A percentile compares a stretch with the other conserved stretches of the same genome.
phyloP scores from a whole-genome alignment of 2,113 vertebrate species.

The Pygoscelis adeliae region DNA sequence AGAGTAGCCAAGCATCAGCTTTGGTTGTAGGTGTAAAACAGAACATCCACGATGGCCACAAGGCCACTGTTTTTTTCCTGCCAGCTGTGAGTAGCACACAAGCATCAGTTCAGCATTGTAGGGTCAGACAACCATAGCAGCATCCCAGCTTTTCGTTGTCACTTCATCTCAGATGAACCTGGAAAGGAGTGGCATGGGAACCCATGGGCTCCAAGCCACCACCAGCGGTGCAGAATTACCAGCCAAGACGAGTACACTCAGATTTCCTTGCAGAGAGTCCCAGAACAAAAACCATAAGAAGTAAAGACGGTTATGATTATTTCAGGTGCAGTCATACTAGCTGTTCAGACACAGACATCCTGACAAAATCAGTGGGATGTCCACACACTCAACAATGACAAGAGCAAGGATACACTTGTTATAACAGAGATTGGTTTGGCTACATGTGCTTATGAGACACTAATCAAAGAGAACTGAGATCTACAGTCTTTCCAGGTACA shows the following conservation, averaged over 20 bases:
- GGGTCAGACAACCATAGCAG: neutral
- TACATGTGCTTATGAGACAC: neutral
- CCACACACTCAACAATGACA: neutral
- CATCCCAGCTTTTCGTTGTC: neutral
- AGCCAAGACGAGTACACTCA: accelerated
- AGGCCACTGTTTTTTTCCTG: neutral
- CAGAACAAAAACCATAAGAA: neutral
- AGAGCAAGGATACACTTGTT: neutral
- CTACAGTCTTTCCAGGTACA: neutral
- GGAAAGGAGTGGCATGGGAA: neutral
- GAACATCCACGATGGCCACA: neutral
- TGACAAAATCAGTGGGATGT: neutral
- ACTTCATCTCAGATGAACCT: neutral
- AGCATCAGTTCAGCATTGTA: neutral
- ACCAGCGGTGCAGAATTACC: neutral
- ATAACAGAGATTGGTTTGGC: neutral
- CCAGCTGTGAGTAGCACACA: neutral
- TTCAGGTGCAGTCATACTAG: neutral
- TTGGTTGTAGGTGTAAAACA: neutral
- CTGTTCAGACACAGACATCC: neutral
- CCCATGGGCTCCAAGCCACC: accelerated
- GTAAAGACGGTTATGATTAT: neutral
- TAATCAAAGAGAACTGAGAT: neutral
- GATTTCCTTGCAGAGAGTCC: neutral
- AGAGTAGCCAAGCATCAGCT: neutral